Base-by-base conservation (phyloP, 1,140 invertebrate species). In the Lysiphlebus fabarum region DNA sequence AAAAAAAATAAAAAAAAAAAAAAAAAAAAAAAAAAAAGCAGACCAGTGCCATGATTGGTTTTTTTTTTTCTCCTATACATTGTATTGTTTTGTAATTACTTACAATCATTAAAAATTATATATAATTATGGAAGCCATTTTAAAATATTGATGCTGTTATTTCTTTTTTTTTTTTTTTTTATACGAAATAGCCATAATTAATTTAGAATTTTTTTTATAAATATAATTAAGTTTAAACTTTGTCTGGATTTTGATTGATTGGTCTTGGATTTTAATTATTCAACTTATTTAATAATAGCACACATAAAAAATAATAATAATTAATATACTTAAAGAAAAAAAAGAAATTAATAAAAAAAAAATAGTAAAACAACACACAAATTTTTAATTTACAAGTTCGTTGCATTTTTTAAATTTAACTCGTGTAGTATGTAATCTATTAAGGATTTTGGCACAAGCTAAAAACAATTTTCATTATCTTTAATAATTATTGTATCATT, bases 11-110 rank as follows among this genome's bases (percentile, higher is more conserved):
- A 51, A 34, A 51, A 51, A 50, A 50, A 33, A 50, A 51, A 51
- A 38, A n/a, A 38, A 51, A 51, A 51, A 17, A 17, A 17, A 17
- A 14, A 38, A 51, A 51, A 38, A 51, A 51, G 49, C 17, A 17
- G 36, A 62, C 71, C 67, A 68, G 72, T 74, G 71, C 70, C 70
- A 65, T 70, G 73, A 69, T 67, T 62, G 65, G 60, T 62, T n/a
- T n/a, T n/a, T n/a, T n/a, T n/a, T n/a, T n/a, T n/a, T n/a, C n/a
- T n/a, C n/a, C n/a, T n/a, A n/a, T n/a, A n/a, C n/a, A n/a, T n/a
- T n/a, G n/a, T n/a, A n/a, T n/a, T n/a, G n/a, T n/a, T n/a, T n/a
- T n/a, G n/a, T n/a, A n/a, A n/a, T n/a, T n/a, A n/a, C n/a, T n/a
- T n/a, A n/a, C n/a, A n/a, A n/a, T n/a, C n/a, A 17, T 17, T 17